Conservation (phyloP, 2,113 vertebrate species). For the Clarias gariepinus region DNA sequence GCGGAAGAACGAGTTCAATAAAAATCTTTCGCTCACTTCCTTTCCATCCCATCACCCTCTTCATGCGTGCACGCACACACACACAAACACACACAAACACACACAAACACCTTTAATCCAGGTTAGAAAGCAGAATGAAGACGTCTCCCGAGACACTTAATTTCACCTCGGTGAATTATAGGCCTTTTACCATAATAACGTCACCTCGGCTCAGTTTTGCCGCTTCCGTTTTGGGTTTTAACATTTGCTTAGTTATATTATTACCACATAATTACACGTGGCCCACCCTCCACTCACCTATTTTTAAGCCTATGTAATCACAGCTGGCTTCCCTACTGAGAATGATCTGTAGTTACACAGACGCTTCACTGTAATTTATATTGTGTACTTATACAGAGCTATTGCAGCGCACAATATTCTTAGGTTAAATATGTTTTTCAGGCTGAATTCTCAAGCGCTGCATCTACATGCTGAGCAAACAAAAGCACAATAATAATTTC, state of each 20-base stretch:
- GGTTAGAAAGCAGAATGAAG: not conserved
- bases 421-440: not conserved
- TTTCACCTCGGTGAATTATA: slow-evolving; percentile 1
- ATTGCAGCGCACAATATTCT: slow-evolving; percentile 1
- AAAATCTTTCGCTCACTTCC: slow-evolving; percentile 21
- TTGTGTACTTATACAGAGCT: slow-evolving; percentile 18
- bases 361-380: slow-evolving; percentile 23
- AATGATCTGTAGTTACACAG: slow-evolving; percentile 21
- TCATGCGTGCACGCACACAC: not conserved
- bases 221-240: slow-evolving; percentile 30
- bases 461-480: not conserved
- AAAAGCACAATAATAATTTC: not conserved
- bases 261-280: slow-evolving; percentile 41
- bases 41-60: slow-evolving; percentile 24
- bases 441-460: not conserved
- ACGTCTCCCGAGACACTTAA: slow-evolving; percentile 4
- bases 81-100: not conserved
- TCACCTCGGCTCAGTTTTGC: slow-evolving; percentile 5
- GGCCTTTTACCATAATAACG: slow-evolving; percentile 20
- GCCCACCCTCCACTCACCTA: slow-evolving; percentile 40
- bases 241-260: slow-evolving; percentile 39
- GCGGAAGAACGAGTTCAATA: slow-evolving; percentile 38
- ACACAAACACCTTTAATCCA: not conserved
- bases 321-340: slow-evolving; percentile 34
- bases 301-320: slow-evolving; percentile 48